Evolutionary conservation across 1,140 invertebrate species (phyloP).

Genomic region (Heliothis virescens): DNA sequence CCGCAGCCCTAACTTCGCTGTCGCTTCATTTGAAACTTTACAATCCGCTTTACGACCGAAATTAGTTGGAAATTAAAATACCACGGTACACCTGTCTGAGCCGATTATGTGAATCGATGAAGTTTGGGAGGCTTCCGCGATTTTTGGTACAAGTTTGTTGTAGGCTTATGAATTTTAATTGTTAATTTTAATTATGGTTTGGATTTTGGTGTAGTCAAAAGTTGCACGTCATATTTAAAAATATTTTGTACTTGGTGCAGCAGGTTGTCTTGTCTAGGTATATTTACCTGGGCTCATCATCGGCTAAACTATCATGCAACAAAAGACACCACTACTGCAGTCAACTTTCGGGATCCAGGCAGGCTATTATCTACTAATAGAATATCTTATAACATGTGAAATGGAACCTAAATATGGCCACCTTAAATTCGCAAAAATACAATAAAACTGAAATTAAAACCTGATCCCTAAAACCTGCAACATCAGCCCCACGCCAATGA

Average conservation of each 20-base stretch:
- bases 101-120: constrained; percentile 60
- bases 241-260: too few relatives aligned
- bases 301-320: too few relatives aligned
- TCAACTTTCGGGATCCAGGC: too few relatives aligned
- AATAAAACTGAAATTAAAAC: too few relatives aligned
- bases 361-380: too few relatives aligned
- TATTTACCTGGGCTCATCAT: too few relatives aligned
- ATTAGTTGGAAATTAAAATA: constrained; percentile 78
- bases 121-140: constrained; percentile 16
- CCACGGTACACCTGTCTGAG: constrained; percentile 66
- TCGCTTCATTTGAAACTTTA: constrained; percentile 73
- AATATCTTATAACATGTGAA: too few relatives aligned
- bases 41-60: constrained; percentile 76
- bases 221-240: too few relatives aligned
- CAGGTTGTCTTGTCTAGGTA: too few relatives aligned
- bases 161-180: constrained; percentile 30
- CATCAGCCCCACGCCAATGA: too few relatives aligned
- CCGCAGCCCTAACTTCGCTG: constrained; percentile 58
- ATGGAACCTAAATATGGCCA: constrained; percentile 15
- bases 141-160: constrained; percentile 18
- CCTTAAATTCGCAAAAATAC: neutral
- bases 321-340: too few relatives aligned
- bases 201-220: neutral
- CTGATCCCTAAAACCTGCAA: neutral
- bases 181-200: constrained; percentile 24